A percentile compares a stretch with the other conserved stretches of the same genome.
Conservation (phyloP, 2,888 invertebrate species). For the Lasioglossum malachurum region DNA sequence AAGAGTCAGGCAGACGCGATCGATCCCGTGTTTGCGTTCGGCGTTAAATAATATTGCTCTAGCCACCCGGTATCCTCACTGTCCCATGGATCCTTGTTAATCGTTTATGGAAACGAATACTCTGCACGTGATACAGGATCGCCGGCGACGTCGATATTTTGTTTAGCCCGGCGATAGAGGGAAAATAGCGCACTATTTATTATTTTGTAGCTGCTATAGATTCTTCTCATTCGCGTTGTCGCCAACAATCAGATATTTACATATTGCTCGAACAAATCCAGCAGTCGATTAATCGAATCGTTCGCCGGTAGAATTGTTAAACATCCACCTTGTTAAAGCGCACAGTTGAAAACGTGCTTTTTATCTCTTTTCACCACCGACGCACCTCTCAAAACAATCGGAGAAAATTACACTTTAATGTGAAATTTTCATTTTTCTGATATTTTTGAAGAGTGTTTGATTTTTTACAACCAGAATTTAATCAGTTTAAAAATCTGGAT, state of each 20-base stretch:
- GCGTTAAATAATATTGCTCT: not conserved
- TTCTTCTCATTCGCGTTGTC: not conserved
- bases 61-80: not conserved
- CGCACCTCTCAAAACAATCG: too few relatives aligned
- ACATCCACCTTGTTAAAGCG: too few relatives aligned
- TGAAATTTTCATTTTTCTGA: too few relatives aligned
- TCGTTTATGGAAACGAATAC: constrained; percentile 11
- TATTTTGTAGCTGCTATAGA: not conserved
- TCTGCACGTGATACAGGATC: not conserved
- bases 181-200: not conserved
- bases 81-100: constrained; percentile 9
- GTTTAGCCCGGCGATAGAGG: not conserved
- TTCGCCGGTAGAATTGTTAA: too few relatives aligned
- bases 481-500: too few relatives aligned
- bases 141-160: not conserved
- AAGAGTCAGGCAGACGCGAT: not conserved
- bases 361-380: too few relatives aligned
- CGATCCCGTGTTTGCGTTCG: not conserved
- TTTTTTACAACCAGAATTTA: too few relatives aligned
- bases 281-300: not conserved
- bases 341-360: too few relatives aligned
- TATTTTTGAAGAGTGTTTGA: too few relatives aligned
- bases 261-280: not conserved
- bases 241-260: not conserved
- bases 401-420: too few relatives aligned